Evolutionary conservation across 2,797 vertebrate species (phyloP).

Genomic region (Rallus crepitans): DNA sequence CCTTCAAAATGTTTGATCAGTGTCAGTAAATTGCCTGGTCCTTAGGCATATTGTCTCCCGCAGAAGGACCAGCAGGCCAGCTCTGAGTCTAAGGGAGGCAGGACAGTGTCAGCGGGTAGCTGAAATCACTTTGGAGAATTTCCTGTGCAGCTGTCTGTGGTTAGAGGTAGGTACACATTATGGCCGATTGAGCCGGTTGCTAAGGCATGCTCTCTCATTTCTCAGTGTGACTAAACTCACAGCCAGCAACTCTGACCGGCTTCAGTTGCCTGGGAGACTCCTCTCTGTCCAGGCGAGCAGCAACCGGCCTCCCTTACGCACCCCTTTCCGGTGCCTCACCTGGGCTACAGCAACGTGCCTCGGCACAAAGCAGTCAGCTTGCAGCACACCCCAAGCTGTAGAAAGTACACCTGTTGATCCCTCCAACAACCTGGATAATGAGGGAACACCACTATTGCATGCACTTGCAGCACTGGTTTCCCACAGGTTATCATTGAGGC

Average conservation of each 20-base stretch:
- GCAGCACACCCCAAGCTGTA: accelerated
- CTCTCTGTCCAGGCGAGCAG: accelerated
- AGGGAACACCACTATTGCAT: accelerated
- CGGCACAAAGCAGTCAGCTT: accelerated
- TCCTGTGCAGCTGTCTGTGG: neutral
- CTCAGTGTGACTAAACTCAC: neutral
- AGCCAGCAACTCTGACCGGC: neutral
- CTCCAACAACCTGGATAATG: neutral
- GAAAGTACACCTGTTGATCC: neutral
- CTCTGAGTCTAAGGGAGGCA: neutral
- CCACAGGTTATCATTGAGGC: neutral
- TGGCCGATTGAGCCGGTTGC: neutral
- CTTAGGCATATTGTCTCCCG: accelerated
- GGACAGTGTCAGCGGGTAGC: neutral
- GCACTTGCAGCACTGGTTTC: neutral
- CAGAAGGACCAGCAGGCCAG: neutral
- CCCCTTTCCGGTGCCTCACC: neutral
- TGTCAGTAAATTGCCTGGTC: neutral
- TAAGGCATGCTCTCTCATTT: constrained; percentile 21
- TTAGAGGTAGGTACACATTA: neutral
- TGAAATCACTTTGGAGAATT: neutral
- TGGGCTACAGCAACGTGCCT: neutral
- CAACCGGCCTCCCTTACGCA: neutral
- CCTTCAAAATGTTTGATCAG: neutral
- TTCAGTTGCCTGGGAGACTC: constrained; percentile 37